Conservation (phyloP, 2,797 vertebrate species). For the Parambassis ranga region DNA sequence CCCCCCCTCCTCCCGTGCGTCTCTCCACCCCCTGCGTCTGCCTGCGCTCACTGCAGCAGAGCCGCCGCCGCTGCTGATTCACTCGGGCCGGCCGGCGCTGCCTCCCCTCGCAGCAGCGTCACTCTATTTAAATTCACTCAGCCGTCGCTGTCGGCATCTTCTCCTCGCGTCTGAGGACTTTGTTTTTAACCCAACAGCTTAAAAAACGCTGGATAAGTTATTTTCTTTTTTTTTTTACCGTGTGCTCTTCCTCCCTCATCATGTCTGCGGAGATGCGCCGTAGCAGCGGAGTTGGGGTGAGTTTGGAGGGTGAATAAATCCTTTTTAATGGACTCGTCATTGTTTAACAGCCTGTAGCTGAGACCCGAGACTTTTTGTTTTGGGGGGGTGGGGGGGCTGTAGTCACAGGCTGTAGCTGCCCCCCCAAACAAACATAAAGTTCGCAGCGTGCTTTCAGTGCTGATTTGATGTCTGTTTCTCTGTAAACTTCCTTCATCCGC, state of each 20-base stretch:
- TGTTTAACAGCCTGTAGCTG: slow-evolving; percentile 38
- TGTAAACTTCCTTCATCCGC: slow-evolving; percentile 46
- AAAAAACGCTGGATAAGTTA: neutral
- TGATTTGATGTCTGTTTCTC: neutral
- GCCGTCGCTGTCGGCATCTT: slow-evolving; percentile 44
- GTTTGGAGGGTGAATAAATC: slow-evolving; percentile 21
- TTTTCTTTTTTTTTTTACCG: neutral
- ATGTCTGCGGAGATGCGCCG: slow-evolving; percentile 72
- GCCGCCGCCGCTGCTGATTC: slow-evolving; percentile 55
- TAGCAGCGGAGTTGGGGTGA: slow-evolving; percentile 65
- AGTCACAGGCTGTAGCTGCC: no score
- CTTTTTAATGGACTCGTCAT: slow-evolving; percentile 33
- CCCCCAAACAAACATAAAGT: no score
- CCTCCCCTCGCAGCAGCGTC: slow-evolving; percentile 39
- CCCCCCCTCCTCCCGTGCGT: neutral
- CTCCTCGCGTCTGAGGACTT: slow-evolving; percentile 15
- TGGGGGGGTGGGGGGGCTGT: no score
- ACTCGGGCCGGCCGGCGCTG: slow-evolving; percentile 5
- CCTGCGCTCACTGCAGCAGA: slow-evolving; percentile 15
- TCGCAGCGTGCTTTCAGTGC: slow-evolving; percentile 13
- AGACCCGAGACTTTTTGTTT: no score
- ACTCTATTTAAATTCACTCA: slow-evolving; percentile 67
- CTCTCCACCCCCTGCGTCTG: slow-evolving; percentile 1
- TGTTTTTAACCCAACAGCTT: neutral
- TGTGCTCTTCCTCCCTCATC: neutral